Evolutionary conservation across 2,113 vertebrate species (phyloP), one percentile per base, ranked within the genome.

Genomic region (Arothron firmamentum): DNA sequence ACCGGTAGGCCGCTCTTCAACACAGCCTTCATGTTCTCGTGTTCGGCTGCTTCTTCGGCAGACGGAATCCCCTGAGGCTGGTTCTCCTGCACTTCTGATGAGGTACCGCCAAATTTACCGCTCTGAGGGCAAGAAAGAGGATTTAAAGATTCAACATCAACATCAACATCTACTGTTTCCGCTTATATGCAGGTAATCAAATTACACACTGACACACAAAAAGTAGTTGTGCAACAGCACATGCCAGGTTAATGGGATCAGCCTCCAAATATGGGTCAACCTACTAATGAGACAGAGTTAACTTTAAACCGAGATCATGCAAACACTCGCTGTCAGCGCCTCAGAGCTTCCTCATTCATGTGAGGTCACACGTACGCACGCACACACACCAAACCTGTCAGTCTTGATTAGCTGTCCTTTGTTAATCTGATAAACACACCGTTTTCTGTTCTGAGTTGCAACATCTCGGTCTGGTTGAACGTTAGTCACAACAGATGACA

Each of bases 21-120:
- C 11, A 99, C 92, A 0, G 96, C 95, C 84, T 96, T 99, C 96
- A 99, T 98, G 89, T 94, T 94, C 87, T 98, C 96, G 0, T 99
- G 96, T 77, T 99, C 95, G 0, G 92, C 94, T 0, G 87, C 93
- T 0, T 95, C 94, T 79, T 98, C 94, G 0, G 94, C 91, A 0
- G 91, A 93, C 73, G 92, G 92, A 74, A 96, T 89, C 15, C 95
- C 94, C 83, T 88, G 86, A 20, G 87, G 85, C 70, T 90, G 94
- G 75, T 78, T 81, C 17, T 91, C 92, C 18, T 84, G 90, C 43
- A 88, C 72, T 0, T 87, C 88, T 0, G 91, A 73, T 0, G 91
- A 82, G 52, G 81, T 82, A 18, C 90, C 81, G 47, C 90, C 93
- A 84, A 99, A 96, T 82, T 97, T 96, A 71, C 94, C 95, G 0